Evolutionary conservation across 2,797 vertebrate genomes (phyloP), one percentile per base, ranked within the genome.

Genomic region (Rousettus madagascariensis): DNA sequence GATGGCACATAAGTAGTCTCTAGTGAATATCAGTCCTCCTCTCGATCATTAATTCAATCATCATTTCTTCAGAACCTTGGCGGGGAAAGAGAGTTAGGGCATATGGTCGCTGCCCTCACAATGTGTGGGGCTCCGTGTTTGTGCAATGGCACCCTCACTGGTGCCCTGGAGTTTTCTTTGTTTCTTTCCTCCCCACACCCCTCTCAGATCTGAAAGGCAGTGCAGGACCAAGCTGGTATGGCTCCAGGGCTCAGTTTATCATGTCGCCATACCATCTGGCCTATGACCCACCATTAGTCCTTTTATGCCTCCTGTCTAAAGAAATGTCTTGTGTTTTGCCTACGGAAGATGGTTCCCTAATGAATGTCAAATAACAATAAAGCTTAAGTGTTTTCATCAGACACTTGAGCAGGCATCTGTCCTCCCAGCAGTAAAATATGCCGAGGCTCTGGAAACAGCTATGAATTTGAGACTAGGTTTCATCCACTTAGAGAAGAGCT

Each of bases 331-430:
- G 28, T 96, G 79, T 97, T 97, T 97, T 97, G 97, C 95, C 96
- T 92, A 97, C 28, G 19, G 92, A 97, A 96, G 96, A 97, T 95
- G 78, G 87, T 95, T 97, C 95, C 94, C 97, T 97, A 97, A 97
- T 97, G 97, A 97, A 97, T 95, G 97, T 96, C 96, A 97, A 96
- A 97, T 97, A 97, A 97, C 97, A 94, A 97, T 97, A 97, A 97
- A 97, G 80, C 91, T 96, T 97, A 97, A 97, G 92, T 97, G 96
- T 95, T 92, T 96, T 96, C 96, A 97, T 95, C 96, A 97, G 97
- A 97, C 83, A 96, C 97, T 97, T 96, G 96, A 97, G 94, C 96
- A 97, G 92, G 95, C 97, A 97, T 97, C 97, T 97, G 97, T 97
- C 97, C 95, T 97, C 97, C 95, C 95, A 95, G 95, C 96, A 96